These are phyloP conservation scores for Drosophila rufa DNA, from an alignment of 1,140 invertebrate species.

Conservation along the genomic window DNA sequence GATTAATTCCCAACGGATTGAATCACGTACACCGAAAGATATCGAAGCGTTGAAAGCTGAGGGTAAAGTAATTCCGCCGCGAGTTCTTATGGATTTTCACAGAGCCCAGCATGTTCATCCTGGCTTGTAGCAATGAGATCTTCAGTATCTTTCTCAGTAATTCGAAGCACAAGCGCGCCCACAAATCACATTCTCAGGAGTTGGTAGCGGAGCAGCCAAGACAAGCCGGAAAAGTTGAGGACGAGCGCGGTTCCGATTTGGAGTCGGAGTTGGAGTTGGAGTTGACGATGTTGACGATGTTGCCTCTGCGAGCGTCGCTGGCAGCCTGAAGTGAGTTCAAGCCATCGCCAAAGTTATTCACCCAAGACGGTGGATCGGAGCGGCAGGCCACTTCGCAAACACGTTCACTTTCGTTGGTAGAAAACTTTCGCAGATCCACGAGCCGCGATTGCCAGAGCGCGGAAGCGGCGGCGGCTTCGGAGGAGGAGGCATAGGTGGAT, in stretches of 20 bases:
- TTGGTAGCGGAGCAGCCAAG: too few relatives aligned
- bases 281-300: constrained; percentile 59
- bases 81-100: constrained; percentile 75
- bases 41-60: constrained; percentile 77
- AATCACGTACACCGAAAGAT: constrained; percentile 78
- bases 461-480: neutral
- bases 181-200: constrained; percentile 17
- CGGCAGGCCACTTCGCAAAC: constrained; percentile 41
- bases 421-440: constrained; percentile 57
- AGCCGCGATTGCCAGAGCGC: constrained; percentile 21
- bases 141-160: neutral
- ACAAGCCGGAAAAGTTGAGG: neutral
- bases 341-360: constrained; percentile 79
- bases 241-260: constrained; percentile 3
- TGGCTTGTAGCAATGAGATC: constrained; percentile 1
- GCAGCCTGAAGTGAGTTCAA: constrained; percentile 72
- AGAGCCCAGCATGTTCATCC: constrained; percentile 76
- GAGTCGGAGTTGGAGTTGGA: neutral
- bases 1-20: too few relatives aligned
- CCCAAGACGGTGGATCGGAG: constrained; percentile 57
- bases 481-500: constrained; percentile 9
- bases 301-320: constrained; percentile 54
- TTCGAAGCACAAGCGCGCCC: neutral
- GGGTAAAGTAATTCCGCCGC: constrained; percentile 76
- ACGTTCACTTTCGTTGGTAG: constrained; percentile 80